A percentile compares a stretch with the other conserved stretches of the same genome.
Conservation (phyloP, 2,113 vertebrate species). For the Cromileptes altivelis region DNA sequence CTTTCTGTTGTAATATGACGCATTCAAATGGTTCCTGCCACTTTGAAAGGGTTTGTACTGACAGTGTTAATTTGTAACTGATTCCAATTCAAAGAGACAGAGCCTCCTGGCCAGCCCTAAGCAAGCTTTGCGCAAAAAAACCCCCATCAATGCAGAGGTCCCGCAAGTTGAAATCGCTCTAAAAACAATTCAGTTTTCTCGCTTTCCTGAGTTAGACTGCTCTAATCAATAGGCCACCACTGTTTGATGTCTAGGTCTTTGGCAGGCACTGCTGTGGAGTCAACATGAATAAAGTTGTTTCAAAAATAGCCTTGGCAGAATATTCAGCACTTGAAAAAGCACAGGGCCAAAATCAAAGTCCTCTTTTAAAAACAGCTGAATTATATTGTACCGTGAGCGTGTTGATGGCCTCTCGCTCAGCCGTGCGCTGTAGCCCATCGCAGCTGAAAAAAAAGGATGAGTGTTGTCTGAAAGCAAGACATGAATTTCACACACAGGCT, state of each 20-base stretch:
- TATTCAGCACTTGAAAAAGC: slow-evolving; percentile 39
- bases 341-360: slow-evolving; percentile 27
- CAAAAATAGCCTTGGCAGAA: slow-evolving; percentile 49
- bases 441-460: neutral
- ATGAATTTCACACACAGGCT: slow-evolving; percentile 6
- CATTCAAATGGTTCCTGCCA: neutral
- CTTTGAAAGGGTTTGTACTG: slow-evolving; percentile 16
- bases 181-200: slow-evolving; percentile 36
- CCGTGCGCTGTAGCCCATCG: neutral
- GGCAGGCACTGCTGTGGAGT: slow-evolving; percentile 35
- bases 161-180: slow-evolving; percentile 14
- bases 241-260: slow-evolving; percentile 55
- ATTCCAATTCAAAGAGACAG: slow-evolving; percentile 46
- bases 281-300: slow-evolving; percentile 37
- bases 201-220: slow-evolving; percentile 21
- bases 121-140: slow-evolving; percentile 12
- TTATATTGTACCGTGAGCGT: slow-evolving; percentile 22
- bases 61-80: slow-evolving; percentile 38
- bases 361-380: slow-evolving; percentile 23
- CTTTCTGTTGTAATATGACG: neutral
- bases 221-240: slow-evolving; percentile 56
- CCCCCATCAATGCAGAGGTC: slow-evolving; percentile 21
- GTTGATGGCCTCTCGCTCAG: neutral
- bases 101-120: neutral
- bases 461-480: slow-evolving; percentile 3